Conservation (phyloP, 1,140 invertebrate species). For the Brachionus calyciflorus region DNA sequence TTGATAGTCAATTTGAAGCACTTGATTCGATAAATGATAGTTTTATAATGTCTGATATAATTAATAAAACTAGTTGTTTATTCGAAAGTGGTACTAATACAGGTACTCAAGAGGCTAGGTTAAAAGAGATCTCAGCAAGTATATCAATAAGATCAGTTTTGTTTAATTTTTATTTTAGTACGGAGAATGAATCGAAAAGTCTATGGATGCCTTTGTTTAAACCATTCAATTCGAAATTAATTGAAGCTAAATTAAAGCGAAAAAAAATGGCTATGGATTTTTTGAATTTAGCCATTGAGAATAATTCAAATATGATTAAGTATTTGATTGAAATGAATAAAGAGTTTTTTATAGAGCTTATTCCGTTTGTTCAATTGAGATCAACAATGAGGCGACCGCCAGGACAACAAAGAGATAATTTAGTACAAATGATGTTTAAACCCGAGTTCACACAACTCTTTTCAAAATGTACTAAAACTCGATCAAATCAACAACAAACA, state of each 20-base stretch:
- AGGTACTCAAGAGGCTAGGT: slow-evolving; percentile 6
- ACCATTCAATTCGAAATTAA: slow-evolving; percentile 20
- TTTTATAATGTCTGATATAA: slow-evolving; percentile 7
- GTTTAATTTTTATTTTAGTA: slow-evolving; percentile 45
- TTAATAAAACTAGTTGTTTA: slow-evolving; percentile 18
- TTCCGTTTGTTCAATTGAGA: slow-evolving; percentile 19
- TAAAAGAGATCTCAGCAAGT: slow-evolving; percentile 32
- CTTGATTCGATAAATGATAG: not conserved
- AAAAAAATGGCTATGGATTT: slow-evolving; percentile 34
- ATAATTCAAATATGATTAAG: not conserved
- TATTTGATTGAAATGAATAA: slow-evolving; percentile 35
- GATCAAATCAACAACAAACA: not conserved
- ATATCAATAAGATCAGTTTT: slow-evolving; percentile 18
- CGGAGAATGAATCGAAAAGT: slow-evolving; percentile 13
- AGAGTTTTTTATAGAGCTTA: slow-evolving; percentile 19
- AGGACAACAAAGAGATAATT: not conserved
- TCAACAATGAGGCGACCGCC: not conserved
- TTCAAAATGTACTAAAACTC: not conserved
- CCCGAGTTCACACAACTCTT: not conserved
- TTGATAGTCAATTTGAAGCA: slow-evolving; percentile 15
- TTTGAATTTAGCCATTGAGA: not conserved
- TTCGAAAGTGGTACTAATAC: not conserved
- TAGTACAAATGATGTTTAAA: not conserved
- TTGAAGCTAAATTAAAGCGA: not conserved
- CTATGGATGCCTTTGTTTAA: slow-evolving; percentile 41